Base-by-base conservation (phyloP, 37 sponge, comb jelly and placozoan species). In the Mnemiopsis leidyi region DNA sequence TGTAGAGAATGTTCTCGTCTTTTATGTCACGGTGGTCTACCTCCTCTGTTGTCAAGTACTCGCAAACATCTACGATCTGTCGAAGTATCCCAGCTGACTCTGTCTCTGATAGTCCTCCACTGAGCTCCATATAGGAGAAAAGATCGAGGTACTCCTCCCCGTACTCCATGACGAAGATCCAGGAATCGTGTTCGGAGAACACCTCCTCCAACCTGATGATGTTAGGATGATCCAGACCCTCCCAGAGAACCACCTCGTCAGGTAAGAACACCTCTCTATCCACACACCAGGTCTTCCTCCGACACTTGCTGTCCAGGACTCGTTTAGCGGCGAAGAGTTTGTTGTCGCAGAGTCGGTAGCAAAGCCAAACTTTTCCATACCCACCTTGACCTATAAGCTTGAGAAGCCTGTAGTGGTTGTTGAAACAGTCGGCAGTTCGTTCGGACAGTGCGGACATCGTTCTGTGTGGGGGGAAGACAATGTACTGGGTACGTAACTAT, bases 1-100 rank as follows among this genome's bases (percentile, higher is more conserved):
- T 38, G 90, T 85, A 85, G 90, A 85, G 90, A 26, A 85, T 85
- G 90, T 85, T 85, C 90, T 85, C 90, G 90, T 85, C 90, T 37
- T 85, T 85, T 35, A 85, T 85, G 48, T 85, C 90, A n/a, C 90
- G 1, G 61, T 85, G 90, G 30, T 85, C 90, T 61, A 85, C 90
- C 29, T 40, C 90, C 90, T 85, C 90, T 0, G 24, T 13, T 0
- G 26, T 40, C 9, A 85, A 25, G 48, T 85, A 85, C 48, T 61
- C 39, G 26, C 61, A 38, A 35, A 85, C 90, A 23, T 85, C 61
- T 13, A 39, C 24, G 29, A 85, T n/a, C 48, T 85, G 90, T 38
- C 61, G 21, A 29, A 85, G 40, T 25, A 85, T 25, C 38, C 36
- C 23, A 21, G 30, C 48, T n/a, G 90, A 39, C 0, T 85, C 90